A percentile compares a stretch with the other conserved stretches of the same genome.
These are phyloP conservation scores for Euzetes globulus DNA, from an alignment of 2,888 invertebrate species.

Conservation along the genomic window DNA sequence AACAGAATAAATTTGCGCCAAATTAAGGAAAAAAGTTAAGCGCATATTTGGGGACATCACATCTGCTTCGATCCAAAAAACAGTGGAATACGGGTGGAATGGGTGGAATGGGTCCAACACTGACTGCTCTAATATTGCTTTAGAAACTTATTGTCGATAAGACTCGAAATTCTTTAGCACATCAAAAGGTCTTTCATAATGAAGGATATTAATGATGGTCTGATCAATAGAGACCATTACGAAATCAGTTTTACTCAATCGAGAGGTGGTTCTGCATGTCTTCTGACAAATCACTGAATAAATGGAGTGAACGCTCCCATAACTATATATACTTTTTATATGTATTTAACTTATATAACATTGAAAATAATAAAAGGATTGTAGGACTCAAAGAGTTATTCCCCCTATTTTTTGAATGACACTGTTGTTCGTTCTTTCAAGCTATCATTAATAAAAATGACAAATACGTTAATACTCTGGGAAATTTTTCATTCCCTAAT, in stretches of 20 bases:
- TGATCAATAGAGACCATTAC: background rate
- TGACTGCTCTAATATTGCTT: too few relatives aligned
- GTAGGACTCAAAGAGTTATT: slow-evolving; percentile 4
- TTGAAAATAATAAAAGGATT: background rate
- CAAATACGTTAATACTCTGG: too few relatives aligned
- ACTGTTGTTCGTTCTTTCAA: background rate
- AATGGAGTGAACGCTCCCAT: background rate
- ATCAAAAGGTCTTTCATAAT: slow-evolving; percentile 8
- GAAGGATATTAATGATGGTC: background rate
- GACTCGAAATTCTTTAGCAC: slow-evolving; percentile 7
- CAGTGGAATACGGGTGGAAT: too few relatives aligned
- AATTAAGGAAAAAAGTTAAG: too few relatives aligned
- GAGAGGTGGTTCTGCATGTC: background rate
- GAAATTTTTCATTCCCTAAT: too few relatives aligned
- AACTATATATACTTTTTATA: background rate
- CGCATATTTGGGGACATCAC: too few relatives aligned
- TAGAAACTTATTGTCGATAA: too few relatives aligned
- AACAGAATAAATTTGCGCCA: too few relatives aligned
- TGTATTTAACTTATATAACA: background rate
- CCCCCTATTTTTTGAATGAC: background rate
- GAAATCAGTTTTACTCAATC: background rate
- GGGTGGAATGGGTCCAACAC: too few relatives aligned
- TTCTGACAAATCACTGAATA: slow-evolving; percentile 10
- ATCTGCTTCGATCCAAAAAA: too few relatives aligned
- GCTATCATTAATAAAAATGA: slow-evolving; percentile 14